A percentile compares a stretch with the other conserved stretches of the same genome.
phyloP scores from a whole-genome alignment of 2,113 vertebrate species.

The Pipa parva region DNA sequence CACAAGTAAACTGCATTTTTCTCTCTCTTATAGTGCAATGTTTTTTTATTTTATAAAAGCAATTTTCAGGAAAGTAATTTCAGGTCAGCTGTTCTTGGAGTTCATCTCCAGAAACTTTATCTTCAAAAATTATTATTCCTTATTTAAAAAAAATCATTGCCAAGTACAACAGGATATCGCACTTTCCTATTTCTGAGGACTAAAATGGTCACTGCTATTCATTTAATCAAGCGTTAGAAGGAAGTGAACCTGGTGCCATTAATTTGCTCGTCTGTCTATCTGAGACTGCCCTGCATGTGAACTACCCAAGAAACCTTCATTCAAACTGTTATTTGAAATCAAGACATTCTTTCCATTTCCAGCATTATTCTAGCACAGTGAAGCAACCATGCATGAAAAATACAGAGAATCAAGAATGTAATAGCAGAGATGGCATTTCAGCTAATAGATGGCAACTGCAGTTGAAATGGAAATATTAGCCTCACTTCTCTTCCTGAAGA shows the following conservation, averaged over 20 bases:
- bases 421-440: slow-evolving; percentile 49
- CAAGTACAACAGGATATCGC: slow-evolving; percentile 48
- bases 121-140: too few relatives aligned
- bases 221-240: too few relatives aligned
- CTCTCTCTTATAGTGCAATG: too few relatives aligned
- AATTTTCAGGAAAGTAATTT: slow-evolving; percentile 66
- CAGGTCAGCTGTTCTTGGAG: slow-evolving; percentile 68
- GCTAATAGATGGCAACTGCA: slow-evolving; percentile 49
- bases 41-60: too few relatives aligned
- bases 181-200: too few relatives aligned
- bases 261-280: too few relatives aligned
- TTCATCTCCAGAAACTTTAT: slow-evolving; percentile 94
- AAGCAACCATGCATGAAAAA: slow-evolving; percentile 52
- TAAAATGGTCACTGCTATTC: too few relatives aligned
- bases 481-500: not conserved
- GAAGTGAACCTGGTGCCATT: too few relatives aligned
- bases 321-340: slow-evolving; percentile 16
- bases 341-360: slow-evolving; percentile 46
- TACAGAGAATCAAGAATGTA: slow-evolving; percentile 50
- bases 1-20: too few relatives aligned
- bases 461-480: slow-evolving; percentile 43
- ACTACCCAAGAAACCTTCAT: too few relatives aligned
- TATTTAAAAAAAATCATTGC: too few relatives aligned
- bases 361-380: slow-evolving; percentile 42
- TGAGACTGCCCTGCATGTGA: too few relatives aligned